Conservation (phyloP, 2,888 invertebrate species). For the Drosophila ochracea region DNA sequence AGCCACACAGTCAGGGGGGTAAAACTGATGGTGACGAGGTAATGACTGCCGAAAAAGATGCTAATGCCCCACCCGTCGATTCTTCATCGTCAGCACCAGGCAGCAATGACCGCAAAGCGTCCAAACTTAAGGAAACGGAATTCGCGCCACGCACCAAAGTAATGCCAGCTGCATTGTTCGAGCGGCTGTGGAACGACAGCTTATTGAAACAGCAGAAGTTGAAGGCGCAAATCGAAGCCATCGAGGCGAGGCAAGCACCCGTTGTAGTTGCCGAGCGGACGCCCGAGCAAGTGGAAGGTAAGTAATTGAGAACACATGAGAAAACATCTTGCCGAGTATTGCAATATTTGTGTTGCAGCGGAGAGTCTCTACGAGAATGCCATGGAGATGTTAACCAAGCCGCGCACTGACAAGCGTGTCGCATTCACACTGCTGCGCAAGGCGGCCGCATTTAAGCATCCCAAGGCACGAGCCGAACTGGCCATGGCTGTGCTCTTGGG, state of each 20-base stretch:
- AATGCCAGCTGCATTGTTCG: constrained; percentile 70
- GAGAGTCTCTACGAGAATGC: constrained; percentile 91
- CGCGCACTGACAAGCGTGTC: constrained; percentile 89
- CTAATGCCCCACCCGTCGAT: constrained; percentile 10
- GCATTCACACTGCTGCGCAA: constrained; percentile 92
- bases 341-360: constrained; percentile 85
- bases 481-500: constrained; percentile 96
- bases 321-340: neutral
- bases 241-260: constrained; percentile 55
- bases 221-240: constrained; percentile 72
- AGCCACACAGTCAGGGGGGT: constrained; percentile 18
- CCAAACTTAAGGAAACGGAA: constrained; percentile 62
- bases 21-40: constrained; percentile 47
- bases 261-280: constrained; percentile 81
- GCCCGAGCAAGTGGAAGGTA: constrained; percentile 88
- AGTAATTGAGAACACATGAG: neutral
- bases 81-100: constrained; percentile 41
- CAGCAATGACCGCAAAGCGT: constrained; percentile 62
- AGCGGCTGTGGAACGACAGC: constrained; percentile 76
- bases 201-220: constrained; percentile 72
- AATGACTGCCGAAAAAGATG: constrained; percentile 53
- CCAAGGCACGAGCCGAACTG: constrained; percentile 92
- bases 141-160: constrained; percentile 65
- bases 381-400: constrained; percentile 89
- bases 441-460: constrained; percentile 93